phyloP scores from a whole-genome alignment of 1,140 invertebrate species.

The Arctopsyche grandis region DNA sequence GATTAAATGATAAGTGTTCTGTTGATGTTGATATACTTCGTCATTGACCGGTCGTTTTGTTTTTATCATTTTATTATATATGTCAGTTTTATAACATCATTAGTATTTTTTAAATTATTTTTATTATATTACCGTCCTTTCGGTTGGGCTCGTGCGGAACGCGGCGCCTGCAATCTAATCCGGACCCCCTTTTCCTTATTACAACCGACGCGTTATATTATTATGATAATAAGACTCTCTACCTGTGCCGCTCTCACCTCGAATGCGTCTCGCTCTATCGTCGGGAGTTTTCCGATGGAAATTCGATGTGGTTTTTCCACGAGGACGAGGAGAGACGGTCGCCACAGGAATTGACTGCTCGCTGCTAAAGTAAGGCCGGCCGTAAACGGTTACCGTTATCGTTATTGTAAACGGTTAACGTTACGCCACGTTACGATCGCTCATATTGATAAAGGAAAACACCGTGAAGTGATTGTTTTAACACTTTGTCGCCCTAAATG shows the following conservation, averaged over 20 bases:
- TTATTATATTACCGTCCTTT: not conserved
- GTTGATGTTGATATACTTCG: too few relatives aligned
- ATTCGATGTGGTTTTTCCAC: not conserved
- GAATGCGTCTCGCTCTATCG: not conserved
- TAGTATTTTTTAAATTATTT: too few relatives aligned
- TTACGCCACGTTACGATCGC: not conserved
- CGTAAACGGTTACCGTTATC: constrained; percentile 18
- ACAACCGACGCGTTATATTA: constrained; percentile 46
- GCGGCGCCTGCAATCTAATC: constrained; percentile 25
- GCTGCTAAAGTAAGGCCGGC: not conserved
- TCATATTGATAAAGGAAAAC: not conserved
- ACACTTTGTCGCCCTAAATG: not conserved
- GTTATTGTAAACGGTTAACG: constrained; percentile 17
- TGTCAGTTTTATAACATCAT: too few relatives aligned
- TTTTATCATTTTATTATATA: too few relatives aligned
- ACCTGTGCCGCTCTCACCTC: constrained; percentile 20
- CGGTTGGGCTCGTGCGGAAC: not conserved
- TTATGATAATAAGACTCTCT: constrained; percentile 48
- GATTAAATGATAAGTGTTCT: too few relatives aligned
- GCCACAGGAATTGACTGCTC: constrained; percentile 3
- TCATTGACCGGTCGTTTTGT: too few relatives aligned
- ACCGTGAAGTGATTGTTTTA: constrained; percentile 10
- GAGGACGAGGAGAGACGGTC: not conserved
- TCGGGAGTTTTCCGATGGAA: not conserved
- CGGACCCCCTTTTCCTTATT: constrained; percentile 39